Conservation (phyloP, 2,797 vertebrate genomes). For the Microhierax caerulescens region DNA sequence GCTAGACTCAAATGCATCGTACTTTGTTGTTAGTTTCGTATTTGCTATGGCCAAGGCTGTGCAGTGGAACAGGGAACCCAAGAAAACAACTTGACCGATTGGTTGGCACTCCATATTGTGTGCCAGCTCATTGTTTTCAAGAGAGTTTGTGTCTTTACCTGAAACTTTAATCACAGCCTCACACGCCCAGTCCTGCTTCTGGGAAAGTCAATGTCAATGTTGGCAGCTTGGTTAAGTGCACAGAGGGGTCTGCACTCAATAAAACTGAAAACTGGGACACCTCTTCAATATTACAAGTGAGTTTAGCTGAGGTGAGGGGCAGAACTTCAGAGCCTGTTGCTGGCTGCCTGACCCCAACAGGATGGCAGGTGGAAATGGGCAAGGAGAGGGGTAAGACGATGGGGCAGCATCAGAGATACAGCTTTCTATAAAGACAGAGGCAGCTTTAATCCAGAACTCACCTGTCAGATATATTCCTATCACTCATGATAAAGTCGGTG, state of each 20-base stretch:
- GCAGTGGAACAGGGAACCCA: neutral
- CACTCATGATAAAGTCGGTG: neutral
- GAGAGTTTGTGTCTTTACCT: neutral
- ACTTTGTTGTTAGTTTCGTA: constrained; percentile 31
- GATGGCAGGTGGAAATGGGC: neutral
- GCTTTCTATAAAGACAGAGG: neutral
- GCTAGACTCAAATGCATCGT: neutral
- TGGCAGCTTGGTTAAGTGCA: neutral
- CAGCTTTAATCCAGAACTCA: neutral
- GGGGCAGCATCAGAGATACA: neutral
- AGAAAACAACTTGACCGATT: constrained; percentile 21
- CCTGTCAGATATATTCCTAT: neutral
- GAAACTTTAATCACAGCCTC: neutral
- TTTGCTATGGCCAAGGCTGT: constrained; percentile 20
- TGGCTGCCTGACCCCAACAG: neutral
- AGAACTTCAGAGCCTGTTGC: neutral
- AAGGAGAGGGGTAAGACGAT: neutral
- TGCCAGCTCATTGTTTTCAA: constrained; percentile 28
- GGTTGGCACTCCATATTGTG: neutral
- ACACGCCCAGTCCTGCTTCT: neutral
- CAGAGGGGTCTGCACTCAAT: neutral
- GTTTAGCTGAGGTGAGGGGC: neutral
- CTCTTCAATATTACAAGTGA: neutral
- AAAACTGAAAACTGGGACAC: neutral
- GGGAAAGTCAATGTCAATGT: neutral